Evolutionary conservation across 2,113 vertebrate species (phyloP).

Genomic region (Podocnemis expansa): DNA sequence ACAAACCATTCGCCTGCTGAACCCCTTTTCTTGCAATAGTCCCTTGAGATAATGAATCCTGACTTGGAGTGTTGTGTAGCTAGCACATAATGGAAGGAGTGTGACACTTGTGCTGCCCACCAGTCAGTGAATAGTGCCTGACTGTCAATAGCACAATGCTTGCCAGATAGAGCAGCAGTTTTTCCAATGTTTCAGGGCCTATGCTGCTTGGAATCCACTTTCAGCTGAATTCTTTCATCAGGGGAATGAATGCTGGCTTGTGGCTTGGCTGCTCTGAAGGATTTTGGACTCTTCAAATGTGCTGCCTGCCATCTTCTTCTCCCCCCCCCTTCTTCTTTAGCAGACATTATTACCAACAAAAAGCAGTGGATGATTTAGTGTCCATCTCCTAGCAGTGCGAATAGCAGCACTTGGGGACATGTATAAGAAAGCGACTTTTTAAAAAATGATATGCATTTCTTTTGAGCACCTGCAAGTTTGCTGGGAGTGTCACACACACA

Average conservation of each 20-base stretch:
- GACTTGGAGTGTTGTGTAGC: rapidly evolving
- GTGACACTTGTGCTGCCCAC: background rate
- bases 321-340: background rate
- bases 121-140: background rate
- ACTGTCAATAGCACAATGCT: background rate
- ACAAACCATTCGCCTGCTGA: background rate
- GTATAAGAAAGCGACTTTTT: conserved; percentile 22
- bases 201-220: background rate
- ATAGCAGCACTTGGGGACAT: rapidly evolving
- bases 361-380: background rate
- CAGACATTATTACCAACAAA: conserved; percentile 1
- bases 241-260: background rate
- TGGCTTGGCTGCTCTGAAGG: rapidly evolving
- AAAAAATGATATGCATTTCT: background rate
- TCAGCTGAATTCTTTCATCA: background rate
- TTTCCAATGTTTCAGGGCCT: rapidly evolving
- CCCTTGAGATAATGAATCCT: background rate
- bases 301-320: background rate
- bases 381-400: background rate
- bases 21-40: background rate
- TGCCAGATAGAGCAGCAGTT: background rate
- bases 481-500: conserved; percentile 42
- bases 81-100: background rate
- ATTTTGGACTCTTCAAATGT: background rate
- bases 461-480: conserved; percentile 1